Evolutionary conservation across 2,113 vertebrate species (phyloP).

Genomic region (Emydocephalus ijimae): DNA sequence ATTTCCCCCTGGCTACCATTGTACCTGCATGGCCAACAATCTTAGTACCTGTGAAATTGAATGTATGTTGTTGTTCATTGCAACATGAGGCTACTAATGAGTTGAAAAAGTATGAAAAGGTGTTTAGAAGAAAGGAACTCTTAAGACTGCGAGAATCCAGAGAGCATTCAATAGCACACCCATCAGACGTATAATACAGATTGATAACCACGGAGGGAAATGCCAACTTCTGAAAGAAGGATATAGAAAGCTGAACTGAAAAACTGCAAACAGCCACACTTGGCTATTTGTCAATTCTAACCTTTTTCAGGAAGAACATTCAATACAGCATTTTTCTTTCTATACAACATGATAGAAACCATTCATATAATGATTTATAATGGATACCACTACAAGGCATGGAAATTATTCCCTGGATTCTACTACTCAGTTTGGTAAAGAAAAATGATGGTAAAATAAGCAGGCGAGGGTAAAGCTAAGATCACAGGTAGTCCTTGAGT

Average conservation of each 20-base stretch:
- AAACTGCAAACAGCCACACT: too few relatives aligned
- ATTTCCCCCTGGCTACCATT: too few relatives aligned
- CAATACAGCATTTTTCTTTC: neutral
- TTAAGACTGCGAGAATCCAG: neutral
- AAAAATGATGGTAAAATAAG: constrained; percentile 6
- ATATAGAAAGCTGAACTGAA: neutral
- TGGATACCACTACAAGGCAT: neutral
- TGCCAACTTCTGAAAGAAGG: neutral
- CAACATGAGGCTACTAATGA: neutral
- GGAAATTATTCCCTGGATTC: neutral
- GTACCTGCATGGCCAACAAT: too few relatives aligned
- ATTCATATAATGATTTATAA: neutral
- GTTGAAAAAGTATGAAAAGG: neutral
- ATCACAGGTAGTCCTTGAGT: neutral
- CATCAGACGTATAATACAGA: neutral
- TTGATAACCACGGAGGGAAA: neutral
- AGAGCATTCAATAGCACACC: neutral
- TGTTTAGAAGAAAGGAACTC: neutral
- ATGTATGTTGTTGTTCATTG: neutral
- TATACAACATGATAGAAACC: neutral
- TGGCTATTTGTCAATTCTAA: neutral
- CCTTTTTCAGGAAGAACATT: neutral
- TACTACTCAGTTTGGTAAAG: constrained; percentile 5
- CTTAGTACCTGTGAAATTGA: neutral
- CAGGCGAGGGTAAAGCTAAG: neutral